Evolutionary conservation across 2,113 vertebrate genomes (phyloP), one percentile per base, ranked within the genome.

Genomic region (Edolisoma coerulescens): DNA sequence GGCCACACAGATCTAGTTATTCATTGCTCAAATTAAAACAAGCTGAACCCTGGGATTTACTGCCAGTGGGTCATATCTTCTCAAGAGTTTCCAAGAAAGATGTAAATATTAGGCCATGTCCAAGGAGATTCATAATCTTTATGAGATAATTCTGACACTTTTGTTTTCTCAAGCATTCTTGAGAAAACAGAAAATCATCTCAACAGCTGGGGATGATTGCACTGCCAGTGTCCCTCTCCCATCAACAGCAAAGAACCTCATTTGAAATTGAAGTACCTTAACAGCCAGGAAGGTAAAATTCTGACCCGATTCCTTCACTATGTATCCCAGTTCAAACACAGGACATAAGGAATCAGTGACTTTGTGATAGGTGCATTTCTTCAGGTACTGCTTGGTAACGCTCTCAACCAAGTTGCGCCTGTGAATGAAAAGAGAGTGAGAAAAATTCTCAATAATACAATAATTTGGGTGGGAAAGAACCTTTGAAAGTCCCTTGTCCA

Each of bases 401-500:
- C 89, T 94, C 77, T 99, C 99, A 56, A 99, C 99, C 82, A 99
- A 95, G 97, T 99, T 99, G 97, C 98, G 98, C 93, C 99, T 99
- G 87, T 24, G 13, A 17, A 76, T 8, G 30, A 57, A 42, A 65
- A 64, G 16, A 49, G 13, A 52, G 17, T 3, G 27, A 73, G 39
- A 44, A 74, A 50, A 17, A 57, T 30, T 50, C 37, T 52, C 50
- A 57, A 28, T 37, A 42, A 22, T 30, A 16, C 32, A 70, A 15
- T 15, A 27, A 30, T 73, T 13, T 23, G 12, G 2, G 13, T 30
- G 15, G 45, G 26, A 27, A 35, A 35, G 21, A 50, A 61, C n/a
- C 8, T 76, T 56, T 75, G 13, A 19, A 69, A 16, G 20, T n/a
- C 41, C 9, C 27, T 70, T 44, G 7, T 61, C 60, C 39, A 64